Percentiles rank a stretch among this genome's conserved stretches.
phyloP scores from a whole-genome alignment of 2,113 vertebrate species.

The Chaenogobius annularis region DNA sequence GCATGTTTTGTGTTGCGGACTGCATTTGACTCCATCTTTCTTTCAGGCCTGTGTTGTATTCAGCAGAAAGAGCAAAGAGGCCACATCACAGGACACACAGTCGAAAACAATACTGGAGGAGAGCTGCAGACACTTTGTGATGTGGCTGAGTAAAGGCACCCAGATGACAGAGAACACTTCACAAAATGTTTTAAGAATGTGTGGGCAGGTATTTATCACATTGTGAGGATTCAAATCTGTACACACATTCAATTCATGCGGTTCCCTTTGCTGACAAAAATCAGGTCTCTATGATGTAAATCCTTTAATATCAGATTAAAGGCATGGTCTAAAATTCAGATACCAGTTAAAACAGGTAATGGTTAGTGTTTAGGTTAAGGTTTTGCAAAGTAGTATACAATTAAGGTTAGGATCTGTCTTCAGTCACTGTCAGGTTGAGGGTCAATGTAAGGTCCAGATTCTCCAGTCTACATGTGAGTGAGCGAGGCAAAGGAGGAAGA shows the following conservation, averaged over 20 bases:
- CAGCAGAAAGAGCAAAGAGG: constrained; percentile 38
- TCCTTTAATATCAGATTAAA: not conserved
- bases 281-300: not conserved
- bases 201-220: not conserved
- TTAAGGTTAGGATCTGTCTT: no score
- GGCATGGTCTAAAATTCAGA: not conserved
- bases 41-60: constrained; percentile 31
- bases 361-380: not conserved
- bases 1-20: not conserved
- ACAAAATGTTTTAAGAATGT: constrained; percentile 39
- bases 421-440: constrained; percentile 7
- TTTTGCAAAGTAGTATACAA: not conserved
- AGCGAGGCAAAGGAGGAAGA: constrained; percentile 72
- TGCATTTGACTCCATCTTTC: not conserved
- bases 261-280: not conserved
- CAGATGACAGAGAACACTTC: constrained; percentile 64
- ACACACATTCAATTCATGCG: not conserved
- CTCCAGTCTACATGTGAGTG: constrained; percentile 70
- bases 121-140: constrained; percentile 44
- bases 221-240: not conserved
- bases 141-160: constrained; percentile 59
- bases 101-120: constrained; percentile 49
- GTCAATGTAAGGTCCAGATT: constrained; percentile 69
- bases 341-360: not conserved
- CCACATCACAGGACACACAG: constrained; percentile 49